Base-by-base conservation (phyloP, 2,113 vertebrate genomes). In the Perognathus longimembris region DNA sequence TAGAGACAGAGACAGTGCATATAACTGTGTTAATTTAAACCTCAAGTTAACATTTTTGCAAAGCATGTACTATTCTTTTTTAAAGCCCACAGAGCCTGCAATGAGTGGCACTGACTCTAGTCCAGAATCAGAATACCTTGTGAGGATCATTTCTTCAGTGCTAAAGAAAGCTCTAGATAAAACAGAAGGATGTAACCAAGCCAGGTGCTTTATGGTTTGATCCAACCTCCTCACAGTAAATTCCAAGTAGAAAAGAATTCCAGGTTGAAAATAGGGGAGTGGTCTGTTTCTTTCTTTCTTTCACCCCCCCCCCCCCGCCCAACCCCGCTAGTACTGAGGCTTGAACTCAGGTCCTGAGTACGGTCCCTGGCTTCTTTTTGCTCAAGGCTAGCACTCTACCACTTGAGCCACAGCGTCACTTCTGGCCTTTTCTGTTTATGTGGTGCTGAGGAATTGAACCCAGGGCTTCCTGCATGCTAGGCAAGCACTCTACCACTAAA, bases 21-120 rank as follows among this genome's bases (percentile, higher is more conserved):
- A 69, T 26, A 73, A 30, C 15, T 88, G 59, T 69, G 83, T 75
- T 71, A 59, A 88, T 78, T 84, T 85, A 36, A 87, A 91, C 18
- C 66, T 17, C 22, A 85, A 64, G 42, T 91, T 82, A 57, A 8
- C 57, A 57, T 93, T 92, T 83, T 80, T 74, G 79, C 15, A 71
- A 95, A 75, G 61, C n/a, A 42, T 64, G 28, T 73, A 24, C 28
- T 85, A 10, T 57, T 85, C n/a, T 26, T 79, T 90, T 85, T 34
- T 40, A 59, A 91, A 96, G 21, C 34, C 20, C 3, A 8, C 17
- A 61, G 28, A 69, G 8, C 34, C 38, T 86, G 24, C 59, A 75
- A 79, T 34, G 69, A 83, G 75, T 57, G 30, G 2, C 36, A 8
- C 34, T 38, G 54, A 83, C 83, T 34, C 15, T 10, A 74, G 45